phyloP scores from a whole-genome alignment of 64 coral and sea anemone species.

The Trachythela sp. region DNA sequence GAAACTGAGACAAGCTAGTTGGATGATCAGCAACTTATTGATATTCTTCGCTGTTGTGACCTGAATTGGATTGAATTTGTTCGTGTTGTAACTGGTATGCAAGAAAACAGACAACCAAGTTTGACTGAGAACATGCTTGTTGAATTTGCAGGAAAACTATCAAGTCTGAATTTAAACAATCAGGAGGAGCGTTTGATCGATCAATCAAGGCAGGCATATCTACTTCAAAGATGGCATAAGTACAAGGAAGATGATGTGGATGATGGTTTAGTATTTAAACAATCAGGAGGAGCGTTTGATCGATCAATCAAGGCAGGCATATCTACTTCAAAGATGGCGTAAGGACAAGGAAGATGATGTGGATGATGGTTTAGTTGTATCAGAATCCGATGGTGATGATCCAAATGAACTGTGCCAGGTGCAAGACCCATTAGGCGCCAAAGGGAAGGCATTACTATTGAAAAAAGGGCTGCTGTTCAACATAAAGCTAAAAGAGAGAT shows the following conservation, averaged over 20 bases:
- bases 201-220: background rate
- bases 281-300: background rate
- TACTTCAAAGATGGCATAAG: background rate
- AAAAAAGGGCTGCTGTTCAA: background rate
- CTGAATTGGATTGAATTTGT: background rate
- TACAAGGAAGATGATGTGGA: slow-evolving; percentile 2
- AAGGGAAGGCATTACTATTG: background rate
- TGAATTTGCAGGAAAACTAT: background rate
- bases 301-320: background rate
- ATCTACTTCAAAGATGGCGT: background rate
- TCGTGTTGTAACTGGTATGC: background rate
- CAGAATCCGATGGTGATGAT: slow-evolving; percentile 6
- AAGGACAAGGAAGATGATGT: slow-evolving; percentile 9
- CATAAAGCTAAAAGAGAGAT: background rate
- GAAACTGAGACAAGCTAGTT: background rate
- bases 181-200: background rate
- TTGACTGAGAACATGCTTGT: background rate
- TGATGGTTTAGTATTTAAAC: background rate
- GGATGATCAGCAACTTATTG: background rate
- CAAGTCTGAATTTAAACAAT: background rate
- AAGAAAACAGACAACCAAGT: background rate
- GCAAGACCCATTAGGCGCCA: background rate
- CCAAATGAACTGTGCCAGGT: background rate
- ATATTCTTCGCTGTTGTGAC: background rate
- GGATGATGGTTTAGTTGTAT: background rate